These are phyloP conservation scores for Rousettus madagascariensis DNA, from an alignment of 2,797 vertebrate species.

Conservation along the genomic window DNA sequence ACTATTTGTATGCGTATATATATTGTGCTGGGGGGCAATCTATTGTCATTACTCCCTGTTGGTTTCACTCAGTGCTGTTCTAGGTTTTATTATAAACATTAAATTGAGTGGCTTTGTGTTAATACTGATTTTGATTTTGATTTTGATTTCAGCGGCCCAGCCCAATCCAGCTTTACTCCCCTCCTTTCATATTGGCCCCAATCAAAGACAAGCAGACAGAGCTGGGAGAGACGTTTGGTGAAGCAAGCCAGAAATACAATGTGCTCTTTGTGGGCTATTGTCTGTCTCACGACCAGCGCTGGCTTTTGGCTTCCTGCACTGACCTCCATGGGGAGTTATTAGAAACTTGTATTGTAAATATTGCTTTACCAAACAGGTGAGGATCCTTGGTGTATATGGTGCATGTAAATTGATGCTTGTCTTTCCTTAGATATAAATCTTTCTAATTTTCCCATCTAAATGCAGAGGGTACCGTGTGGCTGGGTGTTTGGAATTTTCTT, in stretches of 20 bases:
- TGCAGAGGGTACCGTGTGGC: background rate
- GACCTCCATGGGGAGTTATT: slow-evolving; percentile 96
- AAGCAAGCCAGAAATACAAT: slow-evolving; percentile 93
- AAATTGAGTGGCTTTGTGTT: background rate
- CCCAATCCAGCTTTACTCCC: slow-evolving; percentile 93
- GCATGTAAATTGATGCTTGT: background rate
- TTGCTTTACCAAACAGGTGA: slow-evolving; percentile 97
- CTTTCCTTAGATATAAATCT: background rate
- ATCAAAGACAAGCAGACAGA: slow-evolving; percentile 95
- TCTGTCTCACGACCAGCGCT: slow-evolving; percentile 97
- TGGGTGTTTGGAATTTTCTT: background rate
- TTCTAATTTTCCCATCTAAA: background rate
- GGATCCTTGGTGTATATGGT: background rate
- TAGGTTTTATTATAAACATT: background rate
- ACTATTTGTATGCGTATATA: background rate
- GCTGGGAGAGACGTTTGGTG: slow-evolving; percentile 93
- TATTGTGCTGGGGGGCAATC: background rate
- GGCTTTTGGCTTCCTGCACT: slow-evolving; percentile 97
- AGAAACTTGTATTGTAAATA: slow-evolving; percentile 96
- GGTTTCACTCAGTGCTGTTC: background rate
- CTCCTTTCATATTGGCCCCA: slow-evolving; percentile 94
- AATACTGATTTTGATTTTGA: slow-evolving; percentile 52
- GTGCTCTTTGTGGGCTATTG: slow-evolving; percentile 98
- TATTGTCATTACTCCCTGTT: background rate
- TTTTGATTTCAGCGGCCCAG: slow-evolving; percentile 89